Conservation (phyloP, 2,797 vertebrate species). For the Chromobotia macracanthus region DNA sequence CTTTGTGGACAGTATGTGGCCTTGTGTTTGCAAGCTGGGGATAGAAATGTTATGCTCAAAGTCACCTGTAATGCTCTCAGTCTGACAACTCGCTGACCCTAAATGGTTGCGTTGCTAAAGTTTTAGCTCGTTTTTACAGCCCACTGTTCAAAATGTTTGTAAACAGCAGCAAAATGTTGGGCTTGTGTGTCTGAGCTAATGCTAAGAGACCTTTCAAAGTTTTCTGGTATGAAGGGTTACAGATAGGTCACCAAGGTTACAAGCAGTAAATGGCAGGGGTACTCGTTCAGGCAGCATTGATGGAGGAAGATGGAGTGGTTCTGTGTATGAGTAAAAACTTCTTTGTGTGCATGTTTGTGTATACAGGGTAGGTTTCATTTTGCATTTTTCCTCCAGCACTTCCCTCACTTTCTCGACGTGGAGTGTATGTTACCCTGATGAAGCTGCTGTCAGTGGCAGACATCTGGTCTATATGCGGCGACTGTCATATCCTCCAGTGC, state of each 20-base stretch:
- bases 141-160: constrained; percentile 19
- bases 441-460: constrained; percentile 37
- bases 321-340: neutral
- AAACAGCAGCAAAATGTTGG: constrained; percentile 1
- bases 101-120: neutral
- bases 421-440: constrained; percentile 28
- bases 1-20: neutral
- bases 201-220: neutral
- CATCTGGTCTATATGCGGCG: constrained; percentile 26
- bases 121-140: constrained; percentile 15
- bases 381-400: neutral
- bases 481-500: constrained; percentile 26
- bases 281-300: neutral
- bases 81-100: neutral
- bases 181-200: neutral
- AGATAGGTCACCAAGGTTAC: constrained; percentile 34
- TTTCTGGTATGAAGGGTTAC: neutral
- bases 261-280: constrained; percentile 38
- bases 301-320: constrained; percentile 4
- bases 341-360: neutral
- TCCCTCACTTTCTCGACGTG: neutral
- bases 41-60: neutral
- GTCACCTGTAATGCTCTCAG: neutral
- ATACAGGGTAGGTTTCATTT: constrained; percentile 29
- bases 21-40: neutral